A percentile compares a stretch with the other conserved stretches of the same genome.
Conservation (phyloP, 2,888 invertebrate genomes). For the Rhamnusium bicolor region DNA sequence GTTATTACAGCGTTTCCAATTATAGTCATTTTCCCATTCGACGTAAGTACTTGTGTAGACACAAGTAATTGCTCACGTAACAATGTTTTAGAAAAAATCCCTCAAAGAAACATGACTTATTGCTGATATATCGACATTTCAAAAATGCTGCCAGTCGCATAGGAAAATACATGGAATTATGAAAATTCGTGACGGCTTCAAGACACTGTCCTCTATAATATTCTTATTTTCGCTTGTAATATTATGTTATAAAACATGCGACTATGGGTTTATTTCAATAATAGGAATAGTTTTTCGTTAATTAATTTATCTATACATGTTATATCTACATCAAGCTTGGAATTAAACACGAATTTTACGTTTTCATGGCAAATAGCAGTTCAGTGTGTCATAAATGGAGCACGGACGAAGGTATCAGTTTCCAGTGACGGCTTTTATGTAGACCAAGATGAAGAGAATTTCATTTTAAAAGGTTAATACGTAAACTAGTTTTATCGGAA, state of each 20-base stretch:
- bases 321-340: too few species aligned
- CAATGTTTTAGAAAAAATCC: constrained; percentile 32
- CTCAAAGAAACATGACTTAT: constrained; percentile 28
- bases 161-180: constrained; percentile 30
- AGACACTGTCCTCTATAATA: constrained; percentile 26
- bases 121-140: constrained; percentile 23
- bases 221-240: constrained; percentile 5
- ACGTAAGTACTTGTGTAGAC: constrained; percentile 36
- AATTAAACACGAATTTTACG: too few species aligned
- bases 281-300: neutral
- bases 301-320: too few species aligned
- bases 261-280: neutral
- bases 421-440: too few species aligned
- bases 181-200: constrained; percentile 31
- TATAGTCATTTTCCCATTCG: constrained; percentile 34
- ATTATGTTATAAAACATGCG: neutral
- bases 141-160: constrained; percentile 20
- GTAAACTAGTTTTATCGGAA: too few species aligned
- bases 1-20: constrained; percentile 26
- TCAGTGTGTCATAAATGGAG: too few species aligned
- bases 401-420: too few species aligned
- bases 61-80: constrained; percentile 57
- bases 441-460: too few species aligned
- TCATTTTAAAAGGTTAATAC: too few species aligned
- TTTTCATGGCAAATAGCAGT: too few species aligned